phyloP scores from a whole-genome alignment of 1,140 invertebrate genomes.

The Trypoxylus dichotomus region DNA sequence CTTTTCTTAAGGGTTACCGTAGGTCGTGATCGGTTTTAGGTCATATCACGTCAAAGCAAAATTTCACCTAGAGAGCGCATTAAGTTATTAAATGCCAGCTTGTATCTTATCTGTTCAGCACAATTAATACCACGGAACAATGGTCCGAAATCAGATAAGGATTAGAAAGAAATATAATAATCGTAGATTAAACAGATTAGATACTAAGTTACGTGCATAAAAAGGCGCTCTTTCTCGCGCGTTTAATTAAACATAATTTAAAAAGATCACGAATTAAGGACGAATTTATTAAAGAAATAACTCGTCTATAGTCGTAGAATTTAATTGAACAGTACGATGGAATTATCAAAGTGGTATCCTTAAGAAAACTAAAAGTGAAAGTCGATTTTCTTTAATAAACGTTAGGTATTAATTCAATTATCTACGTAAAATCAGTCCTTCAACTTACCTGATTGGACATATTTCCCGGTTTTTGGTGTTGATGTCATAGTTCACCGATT shows the following conservation, averaged over 20 bases:
- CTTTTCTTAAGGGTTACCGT: background rate
- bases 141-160: background rate
- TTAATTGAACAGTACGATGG: background rate
- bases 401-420: background rate
- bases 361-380: background rate
- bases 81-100: background rate
- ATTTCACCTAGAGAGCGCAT: background rate
- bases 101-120: background rate
- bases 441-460: background rate
- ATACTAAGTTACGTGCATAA: background rate
- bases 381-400: background rate
- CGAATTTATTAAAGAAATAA: constrained; percentile 12
- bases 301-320: background rate
- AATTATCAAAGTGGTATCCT: too few relatives aligned
- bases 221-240: background rate
- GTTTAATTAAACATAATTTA: background rate
- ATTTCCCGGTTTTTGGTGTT: constrained; percentile 11
- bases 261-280: background rate
- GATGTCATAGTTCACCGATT: constrained; percentile 9
- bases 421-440: background rate
- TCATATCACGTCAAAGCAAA: background rate
- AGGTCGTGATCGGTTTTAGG: background rate
- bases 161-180: background rate
- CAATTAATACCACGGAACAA: background rate
- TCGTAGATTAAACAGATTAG: background rate